A percentile compares a stretch with the other conserved stretches of the same genome.
phyloP scores from a whole-genome alignment of 2,797 vertebrate species.

The Oreonectes daqikongensis region DNA sequence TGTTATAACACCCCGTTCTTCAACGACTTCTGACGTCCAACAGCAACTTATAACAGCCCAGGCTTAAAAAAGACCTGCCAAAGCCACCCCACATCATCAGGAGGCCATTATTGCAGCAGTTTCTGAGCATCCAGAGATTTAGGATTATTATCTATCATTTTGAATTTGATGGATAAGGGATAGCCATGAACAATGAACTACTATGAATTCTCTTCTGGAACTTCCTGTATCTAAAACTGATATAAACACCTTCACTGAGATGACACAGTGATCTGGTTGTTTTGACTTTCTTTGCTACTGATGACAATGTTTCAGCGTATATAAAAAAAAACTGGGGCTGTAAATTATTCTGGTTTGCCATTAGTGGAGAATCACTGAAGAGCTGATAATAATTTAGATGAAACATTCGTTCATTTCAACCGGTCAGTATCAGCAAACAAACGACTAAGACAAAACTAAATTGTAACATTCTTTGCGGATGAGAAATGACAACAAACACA shows the following conservation, averaged over 20 bases:
- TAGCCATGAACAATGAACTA: not conserved
- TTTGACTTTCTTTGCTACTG: constrained; percentile 24
- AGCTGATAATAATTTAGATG: constrained; percentile 29
- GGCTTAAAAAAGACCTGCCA: constrained; percentile 46
- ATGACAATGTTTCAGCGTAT: constrained; percentile 12
- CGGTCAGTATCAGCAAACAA: constrained; percentile 53
- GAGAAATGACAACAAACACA: constrained; percentile 48
- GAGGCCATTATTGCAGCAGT: constrained; percentile 82
- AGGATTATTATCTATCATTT: constrained; percentile 3
- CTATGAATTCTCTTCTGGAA: not conserved
- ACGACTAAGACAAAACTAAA: constrained; percentile 53
- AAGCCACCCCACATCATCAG: constrained; percentile 63
- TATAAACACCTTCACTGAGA: constrained; percentile 1
- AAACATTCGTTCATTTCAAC: constrained; percentile 16
- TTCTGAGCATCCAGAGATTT: constrained; percentile 64
- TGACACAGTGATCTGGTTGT: not conserved
- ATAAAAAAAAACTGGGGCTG: constrained; percentile 17
- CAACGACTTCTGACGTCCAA: constrained; percentile 63
- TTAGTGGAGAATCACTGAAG: constrained; percentile 29
- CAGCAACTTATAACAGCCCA: constrained; percentile 49
- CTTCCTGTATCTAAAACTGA: constrained; percentile 10
- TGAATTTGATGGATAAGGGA: not conserved
- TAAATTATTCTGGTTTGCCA: constrained; percentile 16
- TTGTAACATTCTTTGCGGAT: constrained; percentile 40
- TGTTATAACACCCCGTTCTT: constrained; percentile 48